phyloP scores from a whole-genome alignment of 1,140 invertebrate species.

The Diachasmimorpha longicaudata region DNA sequence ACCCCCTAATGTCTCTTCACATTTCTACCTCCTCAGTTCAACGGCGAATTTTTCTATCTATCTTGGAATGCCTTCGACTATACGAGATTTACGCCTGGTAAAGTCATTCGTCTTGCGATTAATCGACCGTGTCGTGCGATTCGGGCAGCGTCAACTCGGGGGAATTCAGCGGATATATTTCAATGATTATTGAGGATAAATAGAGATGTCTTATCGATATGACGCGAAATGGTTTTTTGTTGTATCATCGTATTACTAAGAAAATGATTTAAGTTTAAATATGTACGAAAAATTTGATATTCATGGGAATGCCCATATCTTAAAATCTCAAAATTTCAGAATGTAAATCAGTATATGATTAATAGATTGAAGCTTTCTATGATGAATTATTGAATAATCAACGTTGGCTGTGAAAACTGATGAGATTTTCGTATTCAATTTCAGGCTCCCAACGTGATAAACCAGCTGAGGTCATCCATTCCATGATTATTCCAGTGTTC shows the following conservation, averaged over 20 bases:
- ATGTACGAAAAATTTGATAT: too few species aligned
- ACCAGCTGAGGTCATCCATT: neutral
- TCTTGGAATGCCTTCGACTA: neutral
- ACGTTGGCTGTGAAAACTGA: too few species aligned
- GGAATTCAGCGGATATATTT: neutral
- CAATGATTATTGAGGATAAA: neutral
- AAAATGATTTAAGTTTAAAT: too few species aligned
- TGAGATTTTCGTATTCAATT: too few species aligned
- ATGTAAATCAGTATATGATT: too few species aligned
- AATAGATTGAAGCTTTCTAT: too few species aligned
- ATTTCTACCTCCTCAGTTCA: slow-evolving; percentile 7
- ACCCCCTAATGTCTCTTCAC: neutral
- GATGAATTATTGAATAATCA: too few species aligned
- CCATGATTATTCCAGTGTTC: neutral
- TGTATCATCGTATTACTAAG: too few species aligned
- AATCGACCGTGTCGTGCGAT: neutral
- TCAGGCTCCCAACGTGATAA: too few species aligned
- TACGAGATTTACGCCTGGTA: neutral
- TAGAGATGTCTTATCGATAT: neutral
- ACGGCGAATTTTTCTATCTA: neutral
- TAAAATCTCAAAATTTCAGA: too few species aligned
- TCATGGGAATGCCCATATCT: too few species aligned
- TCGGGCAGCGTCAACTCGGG: neutral
- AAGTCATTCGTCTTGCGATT: neutral
- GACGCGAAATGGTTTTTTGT: too few species aligned